Percentiles rank a stretch among this genome's conserved stretches.
These are phyloP conservation scores for Stratiolaelaps scimitus DNA, from an alignment of 1,140 invertebrate species.

Conservation along the genomic window DNA sequence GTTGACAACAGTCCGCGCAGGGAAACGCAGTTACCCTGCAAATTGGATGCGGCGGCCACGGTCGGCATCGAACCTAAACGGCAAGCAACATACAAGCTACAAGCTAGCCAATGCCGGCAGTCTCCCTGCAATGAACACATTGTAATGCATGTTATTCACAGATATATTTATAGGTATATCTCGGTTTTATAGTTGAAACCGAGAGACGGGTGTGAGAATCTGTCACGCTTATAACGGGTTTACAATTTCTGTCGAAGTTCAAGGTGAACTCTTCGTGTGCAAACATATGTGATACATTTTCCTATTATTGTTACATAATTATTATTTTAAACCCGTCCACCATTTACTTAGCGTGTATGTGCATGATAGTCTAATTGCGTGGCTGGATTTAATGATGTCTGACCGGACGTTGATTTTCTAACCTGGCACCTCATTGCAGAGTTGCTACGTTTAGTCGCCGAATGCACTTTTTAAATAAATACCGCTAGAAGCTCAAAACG, in stretches of 20 bases:
- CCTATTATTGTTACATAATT: no score
- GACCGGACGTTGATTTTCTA: no score
- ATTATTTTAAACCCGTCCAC: no score
- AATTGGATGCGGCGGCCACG: conserved; percentile 53
- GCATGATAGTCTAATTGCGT: no score
- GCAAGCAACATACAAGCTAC: conserved; percentile 81
- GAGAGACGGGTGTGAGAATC: conserved; percentile 33
- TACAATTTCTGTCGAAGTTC: conserved; percentile 6
- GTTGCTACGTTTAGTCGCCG: no score
- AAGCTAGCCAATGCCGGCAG: conserved; percentile 81
- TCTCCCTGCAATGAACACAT: conserved; percentile 58
- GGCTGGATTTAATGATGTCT: no score
- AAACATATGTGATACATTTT: no score
- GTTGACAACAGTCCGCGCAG: conserved; percentile 70
- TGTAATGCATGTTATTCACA: conserved; percentile 30
- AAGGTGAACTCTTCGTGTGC: no score
- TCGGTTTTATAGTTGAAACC: not conserved
- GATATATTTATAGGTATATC: not conserved
- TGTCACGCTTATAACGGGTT: not conserved
- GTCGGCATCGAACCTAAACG: conserved; percentile 64
- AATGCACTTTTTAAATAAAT: no score
- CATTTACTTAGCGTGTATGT: no score
- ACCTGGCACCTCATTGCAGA: no score
- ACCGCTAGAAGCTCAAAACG: no score
- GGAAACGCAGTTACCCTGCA: conserved; percentile 83